Conservation (phyloP, 2,888 invertebrate genomes). For the Druceiella hillmani region DNA sequence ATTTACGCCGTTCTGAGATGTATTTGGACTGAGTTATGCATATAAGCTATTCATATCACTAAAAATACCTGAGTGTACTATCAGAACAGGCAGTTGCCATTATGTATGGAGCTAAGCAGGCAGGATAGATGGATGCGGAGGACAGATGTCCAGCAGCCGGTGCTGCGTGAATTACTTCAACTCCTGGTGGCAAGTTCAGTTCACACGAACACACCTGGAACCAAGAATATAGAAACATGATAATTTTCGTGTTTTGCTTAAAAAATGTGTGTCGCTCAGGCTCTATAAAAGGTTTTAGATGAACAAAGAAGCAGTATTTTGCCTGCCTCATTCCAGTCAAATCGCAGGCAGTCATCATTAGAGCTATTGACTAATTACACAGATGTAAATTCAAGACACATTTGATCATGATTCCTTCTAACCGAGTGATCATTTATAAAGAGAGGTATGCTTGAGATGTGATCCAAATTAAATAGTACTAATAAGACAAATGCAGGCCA, state of each 20-base stretch:
- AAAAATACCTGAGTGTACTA: constrained; percentile 63
- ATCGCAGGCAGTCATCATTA: too few species aligned
- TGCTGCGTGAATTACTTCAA: constrained; percentile 88
- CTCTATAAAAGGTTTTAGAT: too few species aligned
- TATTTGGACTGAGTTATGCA: background rate
- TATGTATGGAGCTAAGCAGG: constrained; percentile 97
- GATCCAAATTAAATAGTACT: too few species aligned
- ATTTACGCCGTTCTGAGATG: background rate
- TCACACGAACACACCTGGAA: constrained; percentile 77
- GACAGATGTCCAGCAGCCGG: constrained; percentile 96
- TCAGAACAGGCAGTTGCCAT: constrained; percentile 95
- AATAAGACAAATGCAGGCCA: too few species aligned
- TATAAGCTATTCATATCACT: background rate
- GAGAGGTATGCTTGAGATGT: too few species aligned
- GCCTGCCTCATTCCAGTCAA: too few species aligned
- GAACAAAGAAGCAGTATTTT: too few species aligned
- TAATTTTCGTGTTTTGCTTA: background rate
- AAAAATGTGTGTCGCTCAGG: too few species aligned
- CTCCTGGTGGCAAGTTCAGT: constrained; percentile 80
- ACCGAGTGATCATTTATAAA: too few species aligned
- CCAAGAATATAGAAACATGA: background rate
- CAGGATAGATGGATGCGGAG: constrained; percentile 96
- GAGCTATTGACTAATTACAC: too few species aligned
- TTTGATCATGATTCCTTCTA: too few species aligned
- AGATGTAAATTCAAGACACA: too few species aligned